Evolutionary conservation across 2,888 invertebrate species (phyloP).

Genomic region (Drosophila paracracens): DNA sequence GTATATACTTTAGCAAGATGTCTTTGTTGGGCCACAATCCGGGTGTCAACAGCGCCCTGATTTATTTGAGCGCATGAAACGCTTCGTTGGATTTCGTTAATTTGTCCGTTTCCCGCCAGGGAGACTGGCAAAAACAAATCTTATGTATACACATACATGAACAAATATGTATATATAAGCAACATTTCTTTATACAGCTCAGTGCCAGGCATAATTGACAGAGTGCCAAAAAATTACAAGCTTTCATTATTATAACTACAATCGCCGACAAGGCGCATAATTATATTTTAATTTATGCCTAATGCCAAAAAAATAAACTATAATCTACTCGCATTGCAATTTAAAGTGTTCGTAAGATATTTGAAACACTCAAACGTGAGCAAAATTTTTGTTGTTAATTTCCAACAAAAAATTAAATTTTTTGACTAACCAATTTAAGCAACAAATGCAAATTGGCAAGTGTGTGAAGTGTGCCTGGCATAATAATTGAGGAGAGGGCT

Average conservation of each 20-base stretch:
- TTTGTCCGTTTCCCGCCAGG: slow-evolving; percentile 82
- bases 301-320: slow-evolving; percentile 32
- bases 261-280: slow-evolving; percentile 73
- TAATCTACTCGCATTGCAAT: slow-evolving; percentile 49
- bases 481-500: slow-evolving; percentile 26
- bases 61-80: slow-evolving; percentile 84
- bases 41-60: slow-evolving; percentile 84
- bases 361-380: slow-evolving; percentile 67
- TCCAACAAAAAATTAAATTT: slow-evolving; percentile 26
- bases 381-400: slow-evolving; percentile 50
- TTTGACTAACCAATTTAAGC: slow-evolving; percentile 55
- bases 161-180: neutral
- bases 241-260: slow-evolving; percentile 68
- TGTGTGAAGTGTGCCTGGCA: slow-evolving; percentile 45
- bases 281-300: slow-evolving; percentile 76
- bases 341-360: slow-evolving; percentile 65
- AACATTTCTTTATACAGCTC: slow-evolving; percentile 28
- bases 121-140: slow-evolving; percentile 33
- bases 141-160: neutral
- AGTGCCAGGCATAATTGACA: slow-evolving; percentile 46
- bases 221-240: slow-evolving; percentile 53
- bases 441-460: slow-evolving; percentile 54
- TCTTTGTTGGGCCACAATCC: slow-evolving; percentile 63
- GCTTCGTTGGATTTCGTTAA: slow-evolving; percentile 84
- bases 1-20: slow-evolving; percentile 21